Conservation (phyloP, 2,888 invertebrate species). For the Dascillus cervinus region DNA sequence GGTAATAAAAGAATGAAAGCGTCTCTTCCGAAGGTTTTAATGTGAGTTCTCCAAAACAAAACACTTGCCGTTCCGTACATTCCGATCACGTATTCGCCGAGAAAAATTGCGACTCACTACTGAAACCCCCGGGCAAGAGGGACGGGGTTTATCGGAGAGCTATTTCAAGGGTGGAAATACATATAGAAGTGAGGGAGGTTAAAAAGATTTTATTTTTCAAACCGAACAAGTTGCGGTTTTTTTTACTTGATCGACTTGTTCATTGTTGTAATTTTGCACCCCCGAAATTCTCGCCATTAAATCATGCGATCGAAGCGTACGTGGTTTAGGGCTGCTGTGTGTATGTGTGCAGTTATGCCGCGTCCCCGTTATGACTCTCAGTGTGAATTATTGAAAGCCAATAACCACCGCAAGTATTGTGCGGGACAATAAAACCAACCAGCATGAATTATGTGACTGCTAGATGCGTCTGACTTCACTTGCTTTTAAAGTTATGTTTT, state of each 20-base stretch:
- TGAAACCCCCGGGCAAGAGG: constrained; percentile 32
- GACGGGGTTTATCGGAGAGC: constrained; percentile 37
- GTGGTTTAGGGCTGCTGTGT: constrained; percentile 14
- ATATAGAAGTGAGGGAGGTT: constrained; percentile 36
- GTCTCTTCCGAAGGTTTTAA: constrained; percentile 20
- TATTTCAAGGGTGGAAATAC: constrained; percentile 40
- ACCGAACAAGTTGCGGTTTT: constrained; percentile 40
- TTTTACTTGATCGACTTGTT: constrained; percentile 38
- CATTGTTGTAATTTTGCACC: constrained; percentile 32
- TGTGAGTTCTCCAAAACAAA: constrained; percentile 35
- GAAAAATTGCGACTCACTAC: constrained; percentile 44
- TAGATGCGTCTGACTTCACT: constrained; percentile 15
- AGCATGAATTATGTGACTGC: constrained; percentile 25
- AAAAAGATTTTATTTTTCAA: constrained; percentile 43
- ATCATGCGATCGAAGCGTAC: constrained; percentile 11
- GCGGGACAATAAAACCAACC: constrained; percentile 31
- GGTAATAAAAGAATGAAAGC: constrained; percentile 14
- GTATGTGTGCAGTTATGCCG: constrained; percentile 17
- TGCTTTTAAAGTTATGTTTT: constrained; percentile 15
- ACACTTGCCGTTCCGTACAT: constrained; percentile 33
- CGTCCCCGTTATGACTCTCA: constrained; percentile 22
- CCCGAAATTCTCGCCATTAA: constrained; percentile 4
- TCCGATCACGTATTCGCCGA: constrained; percentile 43
- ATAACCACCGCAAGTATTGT: constrained; percentile 30
- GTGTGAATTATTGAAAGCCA: constrained; percentile 34